Percentiles rank a stretch among this genome's conserved stretches.
Conservation (phyloP, 2,888 invertebrate genomes). For the Campopleginae sp. region DNA sequence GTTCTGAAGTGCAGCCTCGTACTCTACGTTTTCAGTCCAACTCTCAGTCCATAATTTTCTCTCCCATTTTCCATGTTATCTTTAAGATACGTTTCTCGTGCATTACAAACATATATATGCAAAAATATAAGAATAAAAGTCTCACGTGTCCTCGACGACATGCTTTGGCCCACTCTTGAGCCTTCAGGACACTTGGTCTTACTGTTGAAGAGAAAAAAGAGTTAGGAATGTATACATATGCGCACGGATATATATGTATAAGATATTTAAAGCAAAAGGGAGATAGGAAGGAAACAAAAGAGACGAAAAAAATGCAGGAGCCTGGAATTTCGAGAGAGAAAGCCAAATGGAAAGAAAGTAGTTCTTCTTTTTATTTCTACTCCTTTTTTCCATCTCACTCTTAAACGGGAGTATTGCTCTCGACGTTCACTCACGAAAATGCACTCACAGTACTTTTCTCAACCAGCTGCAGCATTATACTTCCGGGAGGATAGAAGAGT, state of each 20-base stretch:
- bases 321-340: slow-evolving; percentile 39
- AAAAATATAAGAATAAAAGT: background rate
- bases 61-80: slow-evolving; percentile 43
- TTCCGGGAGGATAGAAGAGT: slow-evolving; percentile 30
- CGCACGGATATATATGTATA: background rate
- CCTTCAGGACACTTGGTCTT: slow-evolving; percentile 33
- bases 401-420: slow-evolving; percentile 66
- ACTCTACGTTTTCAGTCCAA: slow-evolving; percentile 41
- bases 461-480: slow-evolving; percentile 64
- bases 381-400: slow-evolving; percentile 37
- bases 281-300: slow-evolving; percentile 1
- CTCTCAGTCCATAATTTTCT: slow-evolving; percentile 42
- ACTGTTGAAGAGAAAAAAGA: slow-evolving; percentile 21
- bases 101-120: background rate
- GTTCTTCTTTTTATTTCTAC: slow-evolving; percentile 61
- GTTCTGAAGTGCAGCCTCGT: background rate
- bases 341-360: slow-evolving; percentile 24
- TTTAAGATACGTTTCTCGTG: background rate
- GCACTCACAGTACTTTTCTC: slow-evolving; percentile 65
- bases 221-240: background rate
- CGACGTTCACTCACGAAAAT: slow-evolving; percentile 71
- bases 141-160: slow-evolving; percentile 15
- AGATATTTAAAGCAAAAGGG: slow-evolving; percentile 9
- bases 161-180: slow-evolving; percentile 41
- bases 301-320: slow-evolving; percentile 4